Evolutionary conservation across 2,888 invertebrate genomes (phyloP).

Genomic region (Ischnura elegans): DNA sequence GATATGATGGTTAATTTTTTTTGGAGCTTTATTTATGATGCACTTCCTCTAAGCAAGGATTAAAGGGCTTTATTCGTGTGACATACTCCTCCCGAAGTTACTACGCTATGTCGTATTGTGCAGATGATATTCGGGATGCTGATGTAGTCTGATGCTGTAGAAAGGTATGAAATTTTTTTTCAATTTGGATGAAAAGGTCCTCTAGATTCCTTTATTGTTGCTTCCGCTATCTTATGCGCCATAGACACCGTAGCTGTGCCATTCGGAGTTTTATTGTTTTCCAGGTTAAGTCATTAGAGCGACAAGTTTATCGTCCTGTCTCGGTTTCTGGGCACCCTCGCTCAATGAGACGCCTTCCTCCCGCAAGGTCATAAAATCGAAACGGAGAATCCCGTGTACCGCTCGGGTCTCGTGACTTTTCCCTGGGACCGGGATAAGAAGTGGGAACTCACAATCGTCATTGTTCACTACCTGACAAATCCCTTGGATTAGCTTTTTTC

Average conservation of each 20-base stretch:
- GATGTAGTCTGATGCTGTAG: too few relatives aligned
- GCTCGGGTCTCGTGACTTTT: neutral
- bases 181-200: too few relatives aligned
- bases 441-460: neutral
- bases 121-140: too few relatives aligned
- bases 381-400: constrained; percentile 19
- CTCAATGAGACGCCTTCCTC: neutral
- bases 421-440: constrained; percentile 13
- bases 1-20: too few relatives aligned
- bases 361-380: constrained; percentile 17
- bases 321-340: constrained; percentile 25
- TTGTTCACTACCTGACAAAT: neutral
- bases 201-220: neutral
- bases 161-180: too few relatives aligned
- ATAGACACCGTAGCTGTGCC: neutral
- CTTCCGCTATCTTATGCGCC: neutral
- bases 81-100: too few relatives aligned
- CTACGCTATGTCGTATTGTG: too few relatives aligned
- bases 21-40: too few relatives aligned
- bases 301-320: constrained; percentile 23
- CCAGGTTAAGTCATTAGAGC: constrained; percentile 25
- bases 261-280: neutral
- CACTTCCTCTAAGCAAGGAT: too few relatives aligned
- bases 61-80: too few relatives aligned
- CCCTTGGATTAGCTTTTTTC: neutral